Evolutionary conservation across 2,113 vertebrate species (phyloP).

Genomic region (Reinhardtius hippoglossoides): DNA sequence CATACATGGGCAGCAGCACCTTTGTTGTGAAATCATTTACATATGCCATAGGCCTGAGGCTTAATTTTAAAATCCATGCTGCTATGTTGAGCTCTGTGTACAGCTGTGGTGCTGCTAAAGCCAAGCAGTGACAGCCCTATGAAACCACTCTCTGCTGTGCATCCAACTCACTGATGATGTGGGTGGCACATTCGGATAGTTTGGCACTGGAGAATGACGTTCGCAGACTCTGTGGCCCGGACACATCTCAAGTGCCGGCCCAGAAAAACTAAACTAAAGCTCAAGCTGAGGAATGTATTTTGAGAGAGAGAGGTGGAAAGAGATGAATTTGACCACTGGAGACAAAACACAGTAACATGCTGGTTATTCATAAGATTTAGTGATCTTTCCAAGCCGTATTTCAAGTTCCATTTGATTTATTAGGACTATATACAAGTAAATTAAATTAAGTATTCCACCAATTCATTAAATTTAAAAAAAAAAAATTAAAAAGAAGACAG

Average conservation of each 20-base stretch:
- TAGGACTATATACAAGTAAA: too few relatives aligned
- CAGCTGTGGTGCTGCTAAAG: constrained; percentile 1
- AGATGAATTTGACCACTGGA: background rate
- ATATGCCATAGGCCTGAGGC: constrained; percentile 1
- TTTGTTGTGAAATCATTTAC: constrained; percentile 8
- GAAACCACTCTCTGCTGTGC: constrained; percentile 8
- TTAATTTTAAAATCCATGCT: background rate
- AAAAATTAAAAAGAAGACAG: too few relatives aligned
- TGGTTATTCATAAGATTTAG: too few relatives aligned
- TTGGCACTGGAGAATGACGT: background rate
- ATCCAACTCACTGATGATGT: constrained; percentile 20
- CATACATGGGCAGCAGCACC: background rate
- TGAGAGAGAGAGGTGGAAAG: too few relatives aligned
- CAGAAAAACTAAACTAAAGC: constrained; percentile 7
- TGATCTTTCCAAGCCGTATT: too few relatives aligned
- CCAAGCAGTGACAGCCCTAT: background rate
- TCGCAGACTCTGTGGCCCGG: background rate
- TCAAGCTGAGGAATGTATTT: too few relatives aligned
- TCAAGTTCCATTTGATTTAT: too few relatives aligned
- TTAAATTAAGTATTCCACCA: too few relatives aligned
- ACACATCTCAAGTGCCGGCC: constrained; percentile 23
- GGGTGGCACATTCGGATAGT: constrained; percentile 13
- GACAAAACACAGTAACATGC: background rate
- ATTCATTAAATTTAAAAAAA: too few relatives aligned
- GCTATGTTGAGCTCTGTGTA: constrained; percentile 12